Base-by-base conservation (phyloP, 2,797 vertebrate species). In the Micropoecilia bifurca region DNA sequence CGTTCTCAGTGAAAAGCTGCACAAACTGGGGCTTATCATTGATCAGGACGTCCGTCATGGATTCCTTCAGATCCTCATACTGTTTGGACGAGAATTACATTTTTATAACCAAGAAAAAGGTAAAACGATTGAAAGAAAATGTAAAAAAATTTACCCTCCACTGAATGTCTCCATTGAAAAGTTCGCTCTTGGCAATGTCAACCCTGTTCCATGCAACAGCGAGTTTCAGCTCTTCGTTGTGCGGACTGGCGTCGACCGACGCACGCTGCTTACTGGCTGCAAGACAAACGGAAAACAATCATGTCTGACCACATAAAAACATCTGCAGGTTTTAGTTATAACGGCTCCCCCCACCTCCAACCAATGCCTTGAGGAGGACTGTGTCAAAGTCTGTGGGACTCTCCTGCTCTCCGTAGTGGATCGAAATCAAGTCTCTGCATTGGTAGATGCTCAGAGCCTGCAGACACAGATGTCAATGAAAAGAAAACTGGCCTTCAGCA, bases 161-260 rank as follows among this genome's bases (percentile, higher is more conserved):
- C 0, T 95, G 91, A 61, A 98, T 96, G 88, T 96, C 95, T 73
- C 97, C 97, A 36, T 97, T 97, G 87, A 98, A 98, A 74, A 98
- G 95, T 90, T 98, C 97, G 20, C 96, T 98, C 90, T 96, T 97
- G 74, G 97, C 97, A 18, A 98, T 97, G 91, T 98, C 97, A 45
- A 98, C 97, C 13, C 97, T 96, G 95, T 98, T 97, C 97, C 97
- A 98, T 6, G 97, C 95, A 75, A 98, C 97, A 0, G 97, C 97
- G 9, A 98, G 86, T 55, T 95, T 97, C 87, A 98, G 90, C 87
- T 98, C 97, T 22, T 98, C 97, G 28, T 90, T 94, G 87, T 97
- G 96, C 3, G 95, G 96, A 25, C 86, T 95, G 72, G 90, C 91
- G 2, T 95, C 89, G 0, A 1, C 48, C 8, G 96, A 92, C 2